Conservation (phyloP, 2,797 vertebrate genomes). For the Crocidura indochinensis region DNA sequence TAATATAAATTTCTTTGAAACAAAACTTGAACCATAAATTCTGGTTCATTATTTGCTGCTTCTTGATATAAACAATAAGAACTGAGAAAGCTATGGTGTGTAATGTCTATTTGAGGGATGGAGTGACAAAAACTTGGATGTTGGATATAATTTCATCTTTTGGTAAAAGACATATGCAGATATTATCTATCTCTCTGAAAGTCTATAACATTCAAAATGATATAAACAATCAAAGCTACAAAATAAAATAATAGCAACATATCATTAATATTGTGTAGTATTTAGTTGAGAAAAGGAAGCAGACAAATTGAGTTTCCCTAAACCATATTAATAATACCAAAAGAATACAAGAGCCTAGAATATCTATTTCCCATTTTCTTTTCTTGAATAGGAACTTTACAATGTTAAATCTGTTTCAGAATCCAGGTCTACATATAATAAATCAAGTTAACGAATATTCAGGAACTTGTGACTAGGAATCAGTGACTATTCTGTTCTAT, state of each 20-base stretch:
- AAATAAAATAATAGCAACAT: neutral
- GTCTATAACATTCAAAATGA: constrained; percentile 7
- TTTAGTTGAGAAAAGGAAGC: neutral
- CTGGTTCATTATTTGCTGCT: neutral
- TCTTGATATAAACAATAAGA: too few species aligned
- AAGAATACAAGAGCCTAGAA: neutral
- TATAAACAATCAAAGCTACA: neutral
- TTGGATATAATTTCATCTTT: too few species aligned
- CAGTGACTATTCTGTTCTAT: too few species aligned
- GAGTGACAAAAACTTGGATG: too few species aligned
- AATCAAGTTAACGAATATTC: neutral
- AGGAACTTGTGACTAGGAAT: neutral
- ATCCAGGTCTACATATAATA: neutral
- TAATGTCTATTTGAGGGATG: too few species aligned
- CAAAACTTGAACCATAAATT: neutral
- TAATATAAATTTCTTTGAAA: neutral
- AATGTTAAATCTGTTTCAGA: constrained; percentile 3
- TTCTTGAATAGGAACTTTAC: constrained; percentile 13
- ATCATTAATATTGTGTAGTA: neutral
- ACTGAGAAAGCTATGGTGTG: too few species aligned
- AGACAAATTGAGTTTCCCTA: neutral
- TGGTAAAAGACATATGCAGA: too few species aligned
- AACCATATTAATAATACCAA: neutral
- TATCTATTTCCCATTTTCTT: neutral
- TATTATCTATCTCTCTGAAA: too few species aligned